phyloP scores from a whole-genome alignment of 2,888 invertebrate species.

The Toxonevra muliebris region DNA sequence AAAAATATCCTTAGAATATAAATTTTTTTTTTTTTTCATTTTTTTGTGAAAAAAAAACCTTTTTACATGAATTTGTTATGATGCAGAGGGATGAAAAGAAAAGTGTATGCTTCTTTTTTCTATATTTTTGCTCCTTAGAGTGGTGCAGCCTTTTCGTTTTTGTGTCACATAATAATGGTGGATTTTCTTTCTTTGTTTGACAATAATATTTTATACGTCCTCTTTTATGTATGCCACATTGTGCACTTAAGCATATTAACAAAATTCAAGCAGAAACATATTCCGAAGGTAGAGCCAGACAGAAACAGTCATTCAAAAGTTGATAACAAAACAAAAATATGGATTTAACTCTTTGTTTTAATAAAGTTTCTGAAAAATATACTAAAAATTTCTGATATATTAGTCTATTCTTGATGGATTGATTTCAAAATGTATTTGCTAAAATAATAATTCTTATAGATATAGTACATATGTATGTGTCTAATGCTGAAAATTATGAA shows the following conservation, averaged over 20 bases:
- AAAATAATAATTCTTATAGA: too few species aligned
- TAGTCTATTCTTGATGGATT: too few species aligned
- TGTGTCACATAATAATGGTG: slow-evolving; percentile 59
- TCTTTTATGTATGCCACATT: background rate
- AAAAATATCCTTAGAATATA: slow-evolving; percentile 5
- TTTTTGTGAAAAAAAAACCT: background rate
- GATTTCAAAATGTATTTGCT: too few species aligned
- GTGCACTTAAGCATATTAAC: slow-evolving; percentile 8
- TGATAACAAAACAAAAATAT: background rate
- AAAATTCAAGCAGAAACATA: background rate
- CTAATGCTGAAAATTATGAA: too few species aligned
- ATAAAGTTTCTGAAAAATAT: background rate
- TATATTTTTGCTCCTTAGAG: background rate
- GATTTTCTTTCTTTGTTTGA: slow-evolving; percentile 57
- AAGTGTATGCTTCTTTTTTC: slow-evolving; percentile 6
- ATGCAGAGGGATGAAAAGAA: slow-evolving; percentile 51
- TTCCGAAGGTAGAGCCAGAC: background rate
- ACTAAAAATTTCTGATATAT: background rate
- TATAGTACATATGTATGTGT: too few species aligned
- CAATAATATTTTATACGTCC: slow-evolving; percentile 53
- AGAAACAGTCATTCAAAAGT: background rate
- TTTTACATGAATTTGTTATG: slow-evolving; percentile 24
- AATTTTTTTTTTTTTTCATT: background rate
- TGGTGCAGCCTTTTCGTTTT: slow-evolving; percentile 19
- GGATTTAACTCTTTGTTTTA: background rate